Evolutionary conservation across 2,113 vertebrate genomes (phyloP).

Genomic region (Hemiscyllium ocellatum): DNA sequence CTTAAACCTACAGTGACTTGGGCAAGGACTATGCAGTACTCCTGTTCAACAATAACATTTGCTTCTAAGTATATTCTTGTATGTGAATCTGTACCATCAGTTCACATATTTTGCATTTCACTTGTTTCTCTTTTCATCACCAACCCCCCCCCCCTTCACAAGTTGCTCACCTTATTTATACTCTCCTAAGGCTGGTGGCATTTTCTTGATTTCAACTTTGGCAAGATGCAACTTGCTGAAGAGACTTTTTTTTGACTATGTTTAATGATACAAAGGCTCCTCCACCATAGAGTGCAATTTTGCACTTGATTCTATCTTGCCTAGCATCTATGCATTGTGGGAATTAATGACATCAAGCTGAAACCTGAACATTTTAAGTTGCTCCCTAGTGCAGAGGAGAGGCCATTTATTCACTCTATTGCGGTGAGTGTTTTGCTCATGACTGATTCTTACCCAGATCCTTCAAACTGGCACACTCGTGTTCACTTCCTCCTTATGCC

Average conservation of each 20-base stretch:
- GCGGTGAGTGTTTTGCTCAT: not conserved
- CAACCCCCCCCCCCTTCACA: not conserved
- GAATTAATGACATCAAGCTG: not conserved
- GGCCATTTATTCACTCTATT: not conserved
- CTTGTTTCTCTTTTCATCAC: not conserved
- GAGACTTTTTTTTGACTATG: not conserved
- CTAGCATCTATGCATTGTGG: not conserved
- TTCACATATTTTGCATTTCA: not conserved
- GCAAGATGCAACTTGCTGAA: not conserved
- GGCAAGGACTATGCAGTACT: not conserved
- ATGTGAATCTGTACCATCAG: not conserved
- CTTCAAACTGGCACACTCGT: too few species aligned
- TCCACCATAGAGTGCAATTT: not conserved
- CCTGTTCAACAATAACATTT: not conserved
- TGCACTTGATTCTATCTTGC: not conserved
- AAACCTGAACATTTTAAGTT: not conserved
- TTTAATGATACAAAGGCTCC: not conserved
- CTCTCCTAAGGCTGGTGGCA: not conserved
- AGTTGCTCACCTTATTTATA: not conserved
- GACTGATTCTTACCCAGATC: too few species aligned
- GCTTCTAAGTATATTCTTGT: not conserved
- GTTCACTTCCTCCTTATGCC: too few species aligned
- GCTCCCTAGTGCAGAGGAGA: not conserved
- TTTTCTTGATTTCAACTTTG: not conserved
- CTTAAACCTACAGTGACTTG: not conserved